Base-by-base conservation (phyloP, 2,888 invertebrate genomes). In the Cerastoderma edule region DNA sequence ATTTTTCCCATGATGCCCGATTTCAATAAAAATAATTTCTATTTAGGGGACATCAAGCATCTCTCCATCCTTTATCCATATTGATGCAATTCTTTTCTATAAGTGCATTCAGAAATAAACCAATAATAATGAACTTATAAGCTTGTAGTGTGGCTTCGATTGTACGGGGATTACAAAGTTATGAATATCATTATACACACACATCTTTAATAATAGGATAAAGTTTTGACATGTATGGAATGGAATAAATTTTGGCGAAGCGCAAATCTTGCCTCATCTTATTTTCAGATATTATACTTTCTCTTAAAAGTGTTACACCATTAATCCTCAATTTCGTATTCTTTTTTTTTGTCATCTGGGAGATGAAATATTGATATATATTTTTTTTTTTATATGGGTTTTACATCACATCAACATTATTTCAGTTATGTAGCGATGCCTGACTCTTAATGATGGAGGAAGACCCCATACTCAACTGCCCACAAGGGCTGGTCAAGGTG, bases 121-220 rank as follows among this genome's bases (percentile, higher is more conserved):
- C 60, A 39, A 60, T 35, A 60, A 60, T 60, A 60, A 60, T 60
- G 39, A 60, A 60, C 60, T 60, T 60, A 60, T 60, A 60, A 60
- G 60, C 60, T 33, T 33, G 60, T 39, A 33, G 60, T 39, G 60
- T 22, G 39, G 35, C n/a, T 24, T 35, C n/a, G 13, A 60, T 60
- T 60, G 60, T 60, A 60, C 39, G n/a, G 24, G 39, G 60, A 60
- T 60, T 60, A 60, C 60, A 32, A 66, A 66, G 32, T 66, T 66
- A 66, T 66, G 66, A 66, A 66, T 66, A 66, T 50, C 33, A 66
- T 50, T 60, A 60, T 39, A 56, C 19, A 32, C 19, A 56, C 32
- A 56, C 56, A 30, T 28, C 56, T 56, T 56, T 56, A 32, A 24
- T 53, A 53, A 53, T 22, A 2, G 24, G 53, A 22, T 24, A 4